Base-by-base conservation (phyloP, 2,113 vertebrate genomes). In the Pipra filicauda region DNA sequence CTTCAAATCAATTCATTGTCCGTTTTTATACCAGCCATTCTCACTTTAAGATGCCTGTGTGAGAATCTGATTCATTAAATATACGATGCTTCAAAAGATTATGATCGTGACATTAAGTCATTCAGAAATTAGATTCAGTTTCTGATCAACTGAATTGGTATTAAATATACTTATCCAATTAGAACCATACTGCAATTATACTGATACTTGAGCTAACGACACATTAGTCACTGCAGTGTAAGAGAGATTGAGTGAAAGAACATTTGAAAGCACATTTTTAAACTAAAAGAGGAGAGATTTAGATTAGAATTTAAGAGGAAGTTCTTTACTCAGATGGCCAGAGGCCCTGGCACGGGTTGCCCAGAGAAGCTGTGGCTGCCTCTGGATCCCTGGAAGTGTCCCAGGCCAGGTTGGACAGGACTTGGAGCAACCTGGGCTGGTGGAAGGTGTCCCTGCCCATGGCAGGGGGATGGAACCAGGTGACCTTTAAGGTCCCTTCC, bases 81-180 rank as follows among this genome's bases (percentile, higher is more conserved):
- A 88, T 15, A 73, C 5, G 35, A 78, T 85, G 57, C 46, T 64
- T 91, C 61, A 84, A 51, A 86, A 93, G 35, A 71, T 71, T 55
- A 83, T 41, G 30, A 71, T 78, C 26, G 16, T 72, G 59, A 20
- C 55, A 87, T 73, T 46, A 91, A 86, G 49, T 59, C 77, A 81
- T 59, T 67, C 67, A 93, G 67, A 83, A 91, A 88, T 91, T 84
- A 86, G 70, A 86, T 77, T 86, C 69, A 15, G 27, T 62, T 92
- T 91, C 88, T 89, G 77, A 94, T 87, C 84, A 92, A 46, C 43
- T 52, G 31, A 73, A 89, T 77, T 81, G 48, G 71, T 11, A 85
- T 85, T 93, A 81, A 88, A 91, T 70, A 78, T 15, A 85, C 74
- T 84, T 59, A 89, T 33, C 31, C 90, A 86, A 65, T 94, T 91